Base-by-base conservation (phyloP, 2,888 invertebrate species). In the Erebia epiphron region DNA sequence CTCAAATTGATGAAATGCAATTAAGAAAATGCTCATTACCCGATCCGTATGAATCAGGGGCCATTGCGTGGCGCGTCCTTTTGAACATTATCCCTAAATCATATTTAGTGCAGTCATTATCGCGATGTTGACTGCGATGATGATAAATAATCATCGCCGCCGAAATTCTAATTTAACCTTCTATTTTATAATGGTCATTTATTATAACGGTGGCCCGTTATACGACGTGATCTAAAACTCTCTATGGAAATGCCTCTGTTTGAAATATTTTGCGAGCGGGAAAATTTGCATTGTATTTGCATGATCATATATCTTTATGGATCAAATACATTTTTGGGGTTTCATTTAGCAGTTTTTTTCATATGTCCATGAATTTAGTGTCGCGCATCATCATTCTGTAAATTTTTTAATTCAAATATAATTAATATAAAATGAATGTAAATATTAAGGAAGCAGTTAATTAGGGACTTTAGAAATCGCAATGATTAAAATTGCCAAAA, bases 81-180 rank as follows among this genome's bases (percentile, higher is more conserved):
- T 78, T 82, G 84, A 88, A 86, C 84, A 83, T 82, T 82, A 81
- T 79, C 81, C 80, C 84, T 87, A 86, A 88, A 88, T 88, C 87
- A 88, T 84, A 85, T 87, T 87, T 86, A 89, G 84, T 82, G 85
- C 83, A 83, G 87, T 88, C 87, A 87, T 88, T 89, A 89, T 85
- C 81, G 74, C 79, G 81, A 83, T 83, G 84, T 85, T 85, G 85
- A 85, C 81, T 83, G 80, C 81, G 78, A 77, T 79, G 80, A 80
- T 79, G 80, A 84, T 86, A 86, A 86, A 87, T 86, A 85, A 84
- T 83, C 77, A 79, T 75, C 75, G 79, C 78, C 73, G 58, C 61
- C 67, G 73, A 76, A 80, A 82, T 77, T 78, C 74, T 82, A 81
- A 73, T 73, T 73, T 73, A 73, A 73, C 73, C 70, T 71, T 73